Percentiles rank a stretch among this genome's conserved stretches.
Conservation (phyloP, 2,888 invertebrate species). For the Neoascia interrupta region DNA sequence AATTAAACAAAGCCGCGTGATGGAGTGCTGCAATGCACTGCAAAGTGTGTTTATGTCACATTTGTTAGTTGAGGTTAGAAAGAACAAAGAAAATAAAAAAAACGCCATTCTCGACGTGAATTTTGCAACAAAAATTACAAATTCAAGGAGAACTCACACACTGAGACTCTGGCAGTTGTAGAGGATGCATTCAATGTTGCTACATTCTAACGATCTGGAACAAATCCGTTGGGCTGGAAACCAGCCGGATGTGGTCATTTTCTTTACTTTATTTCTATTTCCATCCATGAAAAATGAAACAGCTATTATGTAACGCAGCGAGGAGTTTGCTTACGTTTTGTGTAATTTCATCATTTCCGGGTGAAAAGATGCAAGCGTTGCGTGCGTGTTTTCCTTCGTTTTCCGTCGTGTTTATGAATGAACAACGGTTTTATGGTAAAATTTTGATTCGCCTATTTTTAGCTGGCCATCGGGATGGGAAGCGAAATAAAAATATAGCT, state of each 20-base stretch:
- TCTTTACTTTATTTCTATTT: neutral
- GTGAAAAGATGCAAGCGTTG: slow-evolving; percentile 15
- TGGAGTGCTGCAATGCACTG: neutral
- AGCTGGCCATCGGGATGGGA: too few species aligned
- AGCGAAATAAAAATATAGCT: too few species aligned
- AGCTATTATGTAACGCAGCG: neutral
- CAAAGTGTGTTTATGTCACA: slow-evolving; percentile 14
- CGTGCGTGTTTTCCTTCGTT: neutral
- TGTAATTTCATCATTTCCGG: slow-evolving; percentile 40
- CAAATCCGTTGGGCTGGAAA: neutral
- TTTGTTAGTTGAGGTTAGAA: slow-evolving; percentile 26
- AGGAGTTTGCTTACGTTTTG: slow-evolving; percentile 36
- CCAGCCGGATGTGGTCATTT: slow-evolving; percentile 14
- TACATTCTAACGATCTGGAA: neutral
- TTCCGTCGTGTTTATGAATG: slow-evolving; percentile 14
- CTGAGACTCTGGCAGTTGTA: too few species aligned
- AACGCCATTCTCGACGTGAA: neutral
- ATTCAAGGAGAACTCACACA: slow-evolving; percentile 15
- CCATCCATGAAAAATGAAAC: too few species aligned
- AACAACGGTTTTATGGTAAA: neutral
- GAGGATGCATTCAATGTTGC: too few species aligned
- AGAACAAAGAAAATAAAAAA: neutral
- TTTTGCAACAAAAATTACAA: neutral
- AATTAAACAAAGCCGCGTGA: too few species aligned
- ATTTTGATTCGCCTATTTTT: neutral